Evolutionary conservation across 2,888 invertebrate species (phyloP).

Genomic region (Fissipunctia ypsillon): DNA sequence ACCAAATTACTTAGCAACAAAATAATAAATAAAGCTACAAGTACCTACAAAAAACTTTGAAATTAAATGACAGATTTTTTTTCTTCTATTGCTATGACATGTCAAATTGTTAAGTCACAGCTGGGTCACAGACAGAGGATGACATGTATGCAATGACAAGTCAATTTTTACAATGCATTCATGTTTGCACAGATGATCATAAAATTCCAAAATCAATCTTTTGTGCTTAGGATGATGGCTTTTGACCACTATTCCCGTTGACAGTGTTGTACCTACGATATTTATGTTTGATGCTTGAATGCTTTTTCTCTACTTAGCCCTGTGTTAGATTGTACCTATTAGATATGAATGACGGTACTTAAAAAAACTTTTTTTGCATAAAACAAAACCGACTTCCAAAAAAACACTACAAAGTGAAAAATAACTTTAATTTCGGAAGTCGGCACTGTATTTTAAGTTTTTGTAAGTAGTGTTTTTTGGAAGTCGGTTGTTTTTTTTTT

Average conservation of each 20-base stretch:
- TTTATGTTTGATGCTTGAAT: background rate
- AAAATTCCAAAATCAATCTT: background rate
- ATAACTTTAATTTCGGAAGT: too few relatives aligned
- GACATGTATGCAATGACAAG: background rate
- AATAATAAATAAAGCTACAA: background rate
- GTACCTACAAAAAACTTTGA: background rate
- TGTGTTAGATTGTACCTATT: background rate
- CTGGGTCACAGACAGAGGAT: background rate
- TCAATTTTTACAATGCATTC: background rate
- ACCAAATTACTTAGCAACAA: background rate
- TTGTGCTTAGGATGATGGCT: too few relatives aligned
- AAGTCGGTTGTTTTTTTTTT: too few relatives aligned
- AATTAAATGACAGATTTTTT: background rate
- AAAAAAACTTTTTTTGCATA: too few relatives aligned
- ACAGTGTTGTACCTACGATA: too few relatives aligned
- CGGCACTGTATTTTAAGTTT: too few relatives aligned
- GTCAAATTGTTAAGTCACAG: too few relatives aligned
- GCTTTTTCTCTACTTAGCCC: background rate
- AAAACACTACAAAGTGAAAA: too few relatives aligned
- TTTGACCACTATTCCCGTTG: background rate
- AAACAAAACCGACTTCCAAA: too few relatives aligned
- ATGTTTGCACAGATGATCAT: background rate
- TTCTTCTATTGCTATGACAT: background rate
- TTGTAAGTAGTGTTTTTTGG: too few relatives aligned
- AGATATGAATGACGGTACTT: background rate